phyloP scores from a whole-genome alignment of 2,888 invertebrate genomes.

The Lycaena phlaeas region DNA sequence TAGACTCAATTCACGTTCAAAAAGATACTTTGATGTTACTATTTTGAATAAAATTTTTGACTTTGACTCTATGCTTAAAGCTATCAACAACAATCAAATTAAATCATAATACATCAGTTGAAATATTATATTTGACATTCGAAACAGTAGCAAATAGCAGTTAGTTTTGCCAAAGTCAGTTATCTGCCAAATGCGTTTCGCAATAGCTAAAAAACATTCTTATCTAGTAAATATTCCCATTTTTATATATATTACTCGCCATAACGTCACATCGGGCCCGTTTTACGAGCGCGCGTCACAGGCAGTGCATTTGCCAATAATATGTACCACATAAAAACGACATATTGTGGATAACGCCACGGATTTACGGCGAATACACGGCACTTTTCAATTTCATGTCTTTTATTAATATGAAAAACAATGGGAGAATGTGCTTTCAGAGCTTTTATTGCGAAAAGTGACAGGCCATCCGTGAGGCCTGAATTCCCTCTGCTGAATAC shows the following conservation, averaged over 20 bases:
- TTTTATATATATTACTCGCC: constrained; percentile 7
- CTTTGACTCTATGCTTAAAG: too few relatives aligned
- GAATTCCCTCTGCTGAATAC: neutral
- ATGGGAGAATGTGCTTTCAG: constrained; percentile 1
- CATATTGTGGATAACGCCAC: constrained; percentile 14
- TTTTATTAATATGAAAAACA: constrained; percentile 8
- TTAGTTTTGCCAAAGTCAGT: neutral
- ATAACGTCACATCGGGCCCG: constrained; percentile 5
- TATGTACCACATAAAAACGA: constrained; percentile 15
- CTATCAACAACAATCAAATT: too few relatives aligned
- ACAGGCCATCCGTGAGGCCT: constrained; percentile 6
- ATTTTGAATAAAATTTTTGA: too few relatives aligned
- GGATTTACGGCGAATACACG: constrained; percentile 14
- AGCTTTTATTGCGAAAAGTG: constrained; percentile 3
- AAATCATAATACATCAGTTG: too few relatives aligned
- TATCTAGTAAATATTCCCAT: constrained; percentile 6
- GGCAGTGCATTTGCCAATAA: constrained; percentile 16
- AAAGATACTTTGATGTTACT: too few relatives aligned
- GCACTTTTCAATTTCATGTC: constrained; percentile 7
- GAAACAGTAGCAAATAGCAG: too few relatives aligned
- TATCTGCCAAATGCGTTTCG: constrained; percentile 1
- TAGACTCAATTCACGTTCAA: too few relatives aligned
- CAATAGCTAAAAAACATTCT: constrained; percentile 6
- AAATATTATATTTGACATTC: too few relatives aligned
- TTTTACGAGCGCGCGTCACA: constrained; percentile 12